Evolutionary conservation across 2,797 vertebrate genomes (phyloP), one percentile per base, ranked within the genome.

Genomic region (Rhynchonycteris naso): DNA sequence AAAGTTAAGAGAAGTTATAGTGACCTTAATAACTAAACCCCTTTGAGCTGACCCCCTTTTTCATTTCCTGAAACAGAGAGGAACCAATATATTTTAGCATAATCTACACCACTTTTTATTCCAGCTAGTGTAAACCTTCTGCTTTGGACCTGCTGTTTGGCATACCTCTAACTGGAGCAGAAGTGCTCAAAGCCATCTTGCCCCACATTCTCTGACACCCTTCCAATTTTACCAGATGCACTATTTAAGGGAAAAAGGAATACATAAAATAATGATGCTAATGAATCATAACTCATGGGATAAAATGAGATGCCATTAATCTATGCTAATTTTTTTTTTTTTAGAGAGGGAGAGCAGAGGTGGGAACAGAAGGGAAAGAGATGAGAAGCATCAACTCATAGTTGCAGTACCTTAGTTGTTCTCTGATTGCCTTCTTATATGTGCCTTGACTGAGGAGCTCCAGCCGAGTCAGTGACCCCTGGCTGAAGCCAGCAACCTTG

Each of bases 1-100:
- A 61, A 88, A 81, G 76, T 30, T 93, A 91, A 87, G 24, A 68
- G 38, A 88, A 30, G 38, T 38, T 66, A 6, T 54, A 76, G 47
- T 78, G n/a, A 76, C 33, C 58, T 75, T 74, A 74, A 26, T 71
- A 69, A 90, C 52, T 74, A 94, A 72, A 50, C 50, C 84, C 24
- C 43, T 69, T 93, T 54, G 59, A 69, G 88, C 0, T 63, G 33
- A 78, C 11, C 24, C 38, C 11, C 24, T 33, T 87, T 88, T 65
- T 69, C 38, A 82, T 56, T 90, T 87, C 86, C 92, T 94, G 68
- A 95, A 95, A 90, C 22, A 15, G 35, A 88, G 7, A 76, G 35
- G 15, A 90, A 63, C 26, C 8, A 54, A 50, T 52, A 80, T 65
- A 71, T 33, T 79, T 79, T 35, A 88, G 38, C 69, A 74, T 89